Percentiles rank a stretch among this genome's conserved stretches.
Evolutionary conservation across 2,113 vertebrate species (phyloP).

Genomic region (Pseudorhombus dupliciocellatus): DNA sequence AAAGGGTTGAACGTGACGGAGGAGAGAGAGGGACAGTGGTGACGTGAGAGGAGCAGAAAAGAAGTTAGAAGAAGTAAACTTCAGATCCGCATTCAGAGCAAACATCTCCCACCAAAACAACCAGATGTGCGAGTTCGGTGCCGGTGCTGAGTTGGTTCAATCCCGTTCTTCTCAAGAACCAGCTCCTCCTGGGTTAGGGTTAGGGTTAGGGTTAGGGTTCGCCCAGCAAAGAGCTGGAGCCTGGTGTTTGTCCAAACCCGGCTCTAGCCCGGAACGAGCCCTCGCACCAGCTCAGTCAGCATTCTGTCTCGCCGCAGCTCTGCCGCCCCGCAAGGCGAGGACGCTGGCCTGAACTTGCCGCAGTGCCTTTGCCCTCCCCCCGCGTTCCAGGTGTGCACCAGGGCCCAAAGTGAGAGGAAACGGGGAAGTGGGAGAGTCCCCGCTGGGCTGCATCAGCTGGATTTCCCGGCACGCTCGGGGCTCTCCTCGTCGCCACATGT

Average conservation of each 20-base stretch:
- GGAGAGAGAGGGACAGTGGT: slow-evolving; percentile 1
- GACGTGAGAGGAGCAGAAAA: background rate
- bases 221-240: no score
- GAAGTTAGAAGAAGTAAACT: slow-evolving; percentile 4
- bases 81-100: slow-evolving; percentile 1
- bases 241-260: no score
- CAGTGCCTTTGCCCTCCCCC: slow-evolving; percentile 17
- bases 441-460: slow-evolving; percentile 55
- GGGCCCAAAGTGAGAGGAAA: slow-evolving; percentile 43
- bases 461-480: slow-evolving; percentile 21
- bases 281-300: no score
- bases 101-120: no score
- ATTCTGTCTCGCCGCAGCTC: slow-evolving; percentile 29
- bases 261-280: no score
- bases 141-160: no score
- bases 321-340: slow-evolving; percentile 57
- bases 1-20: slow-evolving; percentile 17
- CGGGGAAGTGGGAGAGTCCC: slow-evolving; percentile 45
- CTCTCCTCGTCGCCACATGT: slow-evolving; percentile 29
- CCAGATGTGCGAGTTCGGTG: no score
- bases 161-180: no score
- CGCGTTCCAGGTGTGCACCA: slow-evolving; percentile 58
- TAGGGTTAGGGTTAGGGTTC: no score
- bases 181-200: no score
- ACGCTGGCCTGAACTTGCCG: slow-evolving; percentile 76